Evolutionary conservation across 2,113 vertebrate genomes (phyloP).

Genomic region (Oncorhynchus tshawytscha): DNA sequence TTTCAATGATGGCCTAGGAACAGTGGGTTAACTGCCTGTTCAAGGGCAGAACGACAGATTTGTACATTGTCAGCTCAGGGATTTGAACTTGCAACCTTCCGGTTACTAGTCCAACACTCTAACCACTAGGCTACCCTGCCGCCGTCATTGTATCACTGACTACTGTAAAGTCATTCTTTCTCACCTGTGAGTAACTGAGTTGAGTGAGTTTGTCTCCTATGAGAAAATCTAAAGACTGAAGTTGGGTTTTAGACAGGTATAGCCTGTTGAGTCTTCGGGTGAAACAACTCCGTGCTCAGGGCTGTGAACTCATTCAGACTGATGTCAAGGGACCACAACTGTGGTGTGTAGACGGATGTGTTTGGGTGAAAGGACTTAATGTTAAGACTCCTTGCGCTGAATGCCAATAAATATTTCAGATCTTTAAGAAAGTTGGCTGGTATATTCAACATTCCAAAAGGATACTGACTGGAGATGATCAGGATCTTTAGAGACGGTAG

Average conservation of each 20-base stretch:
- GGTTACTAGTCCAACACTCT: too few relatives aligned
- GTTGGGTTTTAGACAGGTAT: constrained; percentile 45
- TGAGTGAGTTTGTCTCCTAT: constrained; percentile 45
- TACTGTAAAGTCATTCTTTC: constrained; percentile 54
- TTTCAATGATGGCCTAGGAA: too few relatives aligned
- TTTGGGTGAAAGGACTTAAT: constrained; percentile 44
- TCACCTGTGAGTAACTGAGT: constrained; percentile 59
- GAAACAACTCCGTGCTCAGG: constrained; percentile 54
- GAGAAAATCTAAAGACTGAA: constrained; percentile 51
- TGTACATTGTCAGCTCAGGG: too few relatives aligned
- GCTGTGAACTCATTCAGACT: constrained; percentile 57
- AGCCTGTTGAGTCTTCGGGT: constrained; percentile 54
- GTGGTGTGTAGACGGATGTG: constrained; percentile 58
- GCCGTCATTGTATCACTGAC: constrained; percentile 17
- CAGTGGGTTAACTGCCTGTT: too few relatives aligned
- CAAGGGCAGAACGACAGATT: too few relatives aligned
- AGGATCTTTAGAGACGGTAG: too few relatives aligned
- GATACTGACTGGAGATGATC: too few relatives aligned
- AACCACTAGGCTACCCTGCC: too few relatives aligned
- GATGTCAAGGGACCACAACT: constrained; percentile 60
- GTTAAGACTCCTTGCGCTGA: constrained; percentile 47
- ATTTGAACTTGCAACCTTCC: too few relatives aligned
- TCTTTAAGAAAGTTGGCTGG: constrained; percentile 70
- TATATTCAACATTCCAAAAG: constrained; percentile 15
- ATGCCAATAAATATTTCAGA: constrained; percentile 59